These are phyloP conservation scores for Aphaenogaster rudis DNA, from an alignment of 1,140 invertebrate species.

Conservation along the genomic window DNA sequence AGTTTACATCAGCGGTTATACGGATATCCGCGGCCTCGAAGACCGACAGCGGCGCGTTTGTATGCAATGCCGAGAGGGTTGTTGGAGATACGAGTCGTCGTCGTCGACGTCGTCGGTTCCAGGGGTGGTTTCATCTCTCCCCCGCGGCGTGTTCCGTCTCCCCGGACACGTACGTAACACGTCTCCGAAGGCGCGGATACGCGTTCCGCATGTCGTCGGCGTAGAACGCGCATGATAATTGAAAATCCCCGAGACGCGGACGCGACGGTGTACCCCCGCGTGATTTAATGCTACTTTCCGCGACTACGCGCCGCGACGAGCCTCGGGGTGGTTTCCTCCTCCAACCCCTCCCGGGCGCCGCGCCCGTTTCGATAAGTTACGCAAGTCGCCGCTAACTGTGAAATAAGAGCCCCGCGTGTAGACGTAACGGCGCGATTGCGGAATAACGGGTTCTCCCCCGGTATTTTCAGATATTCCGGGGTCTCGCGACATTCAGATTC, in stretches of 20 bases:
- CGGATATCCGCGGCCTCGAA: constrained; percentile 41
- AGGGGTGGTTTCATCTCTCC: constrained; percentile 18
- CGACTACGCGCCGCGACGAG: constrained; percentile 15
- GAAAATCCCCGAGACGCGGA: constrained; percentile 77
- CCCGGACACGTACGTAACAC: constrained; percentile 55
- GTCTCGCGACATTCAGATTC: not conserved
- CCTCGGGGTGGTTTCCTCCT: not conserved
- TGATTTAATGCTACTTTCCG: constrained; percentile 74
- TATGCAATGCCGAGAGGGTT: constrained; percentile 9
- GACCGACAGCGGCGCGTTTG: constrained; percentile 10
- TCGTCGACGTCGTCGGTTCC: constrained; percentile 20
- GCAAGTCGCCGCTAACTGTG: constrained; percentile 27
- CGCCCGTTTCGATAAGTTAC: constrained; percentile 67
- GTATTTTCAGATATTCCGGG: not conserved
- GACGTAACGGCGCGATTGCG: constrained; percentile 26
- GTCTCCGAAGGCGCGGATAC: constrained; percentile 76
- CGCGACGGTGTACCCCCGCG: constrained; percentile 30
- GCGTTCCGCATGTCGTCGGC: constrained; percentile 72
- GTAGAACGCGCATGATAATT: constrained; percentile 81
- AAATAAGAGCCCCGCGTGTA: constrained; percentile 28
- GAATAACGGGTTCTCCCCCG: not conserved
- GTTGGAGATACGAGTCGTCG: constrained; percentile 53
- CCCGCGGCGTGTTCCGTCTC: constrained; percentile 45
- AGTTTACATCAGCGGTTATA: constrained; percentile 71
- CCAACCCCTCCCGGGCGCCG: not conserved